Percentiles rank a stretch among this genome's conserved stretches.
Evolutionary conservation across 2,113 vertebrate species (phyloP).

Genomic region (Talpa occidentalis): DNA sequence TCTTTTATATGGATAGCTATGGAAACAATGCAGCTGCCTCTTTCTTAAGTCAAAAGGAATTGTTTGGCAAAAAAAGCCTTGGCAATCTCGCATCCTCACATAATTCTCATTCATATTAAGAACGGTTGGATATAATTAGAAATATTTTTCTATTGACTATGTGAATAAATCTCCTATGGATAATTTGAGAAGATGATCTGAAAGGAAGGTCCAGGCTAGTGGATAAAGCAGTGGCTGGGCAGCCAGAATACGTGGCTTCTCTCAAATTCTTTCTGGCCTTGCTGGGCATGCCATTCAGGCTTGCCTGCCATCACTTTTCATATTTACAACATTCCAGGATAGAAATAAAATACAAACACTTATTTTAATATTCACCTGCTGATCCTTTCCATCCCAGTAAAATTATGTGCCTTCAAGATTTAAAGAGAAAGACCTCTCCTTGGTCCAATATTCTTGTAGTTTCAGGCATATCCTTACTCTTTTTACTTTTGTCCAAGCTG

Average conservation of each 20-base stretch:
- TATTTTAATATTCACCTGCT: constrained; percentile 58
- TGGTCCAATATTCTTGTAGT: not conserved
- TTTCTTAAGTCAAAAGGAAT: constrained; percentile 89
- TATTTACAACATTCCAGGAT: constrained; percentile 19
- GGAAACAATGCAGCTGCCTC: constrained; percentile 86
- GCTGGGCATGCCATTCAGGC: not conserved
- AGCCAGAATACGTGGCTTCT: constrained; percentile 70
- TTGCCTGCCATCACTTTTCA: not conserved
- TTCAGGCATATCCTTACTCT: not conserved
- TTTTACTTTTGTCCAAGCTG: not conserved
- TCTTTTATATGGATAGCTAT: constrained; percentile 85
- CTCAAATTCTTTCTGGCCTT: constrained; percentile 38
- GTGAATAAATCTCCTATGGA: constrained; percentile 90
- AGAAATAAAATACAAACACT: constrained; percentile 52
- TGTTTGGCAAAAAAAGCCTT: constrained; percentile 87
- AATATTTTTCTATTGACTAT: constrained; percentile 89
- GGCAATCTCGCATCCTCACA: constrained; percentile 85
- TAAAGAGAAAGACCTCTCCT: not conserved
- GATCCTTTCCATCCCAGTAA: not conserved
- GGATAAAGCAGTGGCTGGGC: constrained; percentile 52
- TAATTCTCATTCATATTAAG: constrained; percentile 87
- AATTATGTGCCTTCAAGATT: not conserved
- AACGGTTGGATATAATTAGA: constrained; percentile 91
- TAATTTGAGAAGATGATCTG: constrained; percentile 87
- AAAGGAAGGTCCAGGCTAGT: constrained; percentile 82